Evolutionary conservation across 2,113 vertebrate species (phyloP).

Genomic region (Sterrhoptilus dennistouni): DNA sequence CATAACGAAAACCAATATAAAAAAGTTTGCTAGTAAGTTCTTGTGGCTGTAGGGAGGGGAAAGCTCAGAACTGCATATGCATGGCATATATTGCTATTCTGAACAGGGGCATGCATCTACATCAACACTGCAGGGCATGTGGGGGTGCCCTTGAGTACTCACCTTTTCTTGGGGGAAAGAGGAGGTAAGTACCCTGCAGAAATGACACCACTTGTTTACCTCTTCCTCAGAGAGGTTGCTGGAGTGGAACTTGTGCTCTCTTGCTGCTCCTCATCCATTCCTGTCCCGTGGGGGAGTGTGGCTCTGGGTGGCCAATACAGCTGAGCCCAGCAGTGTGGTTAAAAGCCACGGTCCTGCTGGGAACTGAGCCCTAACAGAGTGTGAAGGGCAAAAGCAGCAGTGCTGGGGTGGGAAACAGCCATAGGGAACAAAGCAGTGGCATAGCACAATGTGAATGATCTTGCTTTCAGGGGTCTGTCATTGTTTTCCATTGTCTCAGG

Average conservation of each 20-base stretch:
- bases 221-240: not conserved
- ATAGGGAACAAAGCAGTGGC: not conserved
- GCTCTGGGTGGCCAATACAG: not conserved
- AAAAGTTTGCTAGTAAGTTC: not conserved
- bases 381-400: not conserved
- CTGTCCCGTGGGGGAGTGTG: fast-evolving
- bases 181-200: not conserved
- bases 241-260: not conserved
- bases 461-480: not conserved
- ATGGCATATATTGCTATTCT: not conserved
- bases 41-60: not conserved
- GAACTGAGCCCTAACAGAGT: not conserved
- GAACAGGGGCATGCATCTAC: too few species aligned
- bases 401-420: not conserved
- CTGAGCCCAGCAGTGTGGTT: fast-evolving
- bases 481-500: not conserved
- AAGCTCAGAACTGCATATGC: not conserved
- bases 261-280: not conserved
- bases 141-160: not conserved
- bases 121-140: not conserved
- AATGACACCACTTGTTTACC: not conserved
- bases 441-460: fast-evolving
- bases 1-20: not conserved
- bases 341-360: not conserved
- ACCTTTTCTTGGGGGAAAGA: not conserved